These are phyloP conservation scores for Mimas tiliae DNA, from an alignment of 2,888 invertebrate genomes.

Conservation along the genomic window DNA sequence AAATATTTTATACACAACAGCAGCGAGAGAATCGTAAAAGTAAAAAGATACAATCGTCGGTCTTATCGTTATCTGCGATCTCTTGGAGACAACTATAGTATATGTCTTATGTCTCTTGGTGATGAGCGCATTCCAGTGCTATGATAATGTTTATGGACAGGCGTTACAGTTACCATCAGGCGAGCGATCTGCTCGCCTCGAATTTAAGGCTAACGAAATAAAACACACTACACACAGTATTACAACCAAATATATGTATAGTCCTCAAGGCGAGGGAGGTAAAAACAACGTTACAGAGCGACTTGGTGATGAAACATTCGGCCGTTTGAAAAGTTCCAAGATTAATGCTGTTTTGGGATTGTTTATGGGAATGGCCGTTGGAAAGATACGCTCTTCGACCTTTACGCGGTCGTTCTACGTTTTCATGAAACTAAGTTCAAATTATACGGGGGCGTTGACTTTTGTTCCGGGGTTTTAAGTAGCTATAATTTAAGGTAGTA, in stretches of 20 bases:
- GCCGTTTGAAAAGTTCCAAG: slow-evolving; percentile 35
- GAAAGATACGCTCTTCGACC: slow-evolving; percentile 20
- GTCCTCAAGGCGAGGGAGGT: slow-evolving; percentile 17
- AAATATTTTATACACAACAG: too few species aligned
- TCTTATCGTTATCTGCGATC: too few species aligned
- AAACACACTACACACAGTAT: too few species aligned
- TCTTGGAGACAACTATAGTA: too few species aligned
- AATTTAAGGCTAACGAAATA: too few species aligned
- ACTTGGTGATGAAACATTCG: slow-evolving; percentile 35
- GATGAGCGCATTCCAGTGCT: too few species aligned
- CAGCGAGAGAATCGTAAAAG: too few species aligned
- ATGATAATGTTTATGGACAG: too few species aligned
- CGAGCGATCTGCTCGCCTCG: too few species aligned
- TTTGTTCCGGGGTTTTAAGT: background rate
- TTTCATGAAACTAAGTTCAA: slow-evolving; percentile 14
- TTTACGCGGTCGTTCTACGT: slow-evolving; percentile 5
- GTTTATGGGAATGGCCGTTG: slow-evolving; percentile 32
- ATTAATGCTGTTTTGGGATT: slow-evolving; percentile 41
- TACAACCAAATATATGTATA: slow-evolving; percentile 13
- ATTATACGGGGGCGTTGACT: slow-evolving; percentile 1
- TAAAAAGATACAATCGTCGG: too few species aligned
- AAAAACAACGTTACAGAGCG: slow-evolving; percentile 27
- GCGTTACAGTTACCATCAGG: too few species aligned
- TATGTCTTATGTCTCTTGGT: too few species aligned
- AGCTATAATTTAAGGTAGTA: background rate